Evolutionary conservation across 2,888 invertebrate species (phyloP).

Genomic region (Acrobasis repandana): DNA sequence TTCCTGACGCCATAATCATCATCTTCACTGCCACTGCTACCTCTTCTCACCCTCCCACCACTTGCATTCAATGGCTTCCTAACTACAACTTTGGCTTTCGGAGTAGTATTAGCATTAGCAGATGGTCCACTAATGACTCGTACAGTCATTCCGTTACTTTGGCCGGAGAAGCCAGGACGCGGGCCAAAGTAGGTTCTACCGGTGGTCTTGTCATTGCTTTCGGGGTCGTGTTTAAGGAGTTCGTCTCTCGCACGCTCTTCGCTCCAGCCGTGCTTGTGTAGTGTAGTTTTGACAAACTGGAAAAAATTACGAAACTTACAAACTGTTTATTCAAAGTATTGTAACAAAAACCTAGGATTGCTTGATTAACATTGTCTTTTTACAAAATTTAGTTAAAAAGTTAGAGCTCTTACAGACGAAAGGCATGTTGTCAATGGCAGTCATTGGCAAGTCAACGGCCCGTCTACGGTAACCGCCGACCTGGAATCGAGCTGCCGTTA

Average conservation of each 20-base stretch:
- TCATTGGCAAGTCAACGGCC: too few relatives aligned
- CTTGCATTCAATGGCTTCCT: slow-evolving; percentile 51
- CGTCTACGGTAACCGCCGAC: too few relatives aligned
- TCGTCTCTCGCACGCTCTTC: slow-evolving; percentile 82
- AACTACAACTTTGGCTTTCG: slow-evolving; percentile 33
- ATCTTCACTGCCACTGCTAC: slow-evolving; percentile 83
- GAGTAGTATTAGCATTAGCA: neutral
- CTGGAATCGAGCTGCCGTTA: too few relatives aligned
- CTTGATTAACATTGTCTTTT: too few relatives aligned
- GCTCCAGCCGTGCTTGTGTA: slow-evolving; percentile 81
- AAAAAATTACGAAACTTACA: slow-evolving; percentile 27
- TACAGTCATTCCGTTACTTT: slow-evolving; percentile 49
- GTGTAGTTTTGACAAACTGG: slow-evolving; percentile 80
- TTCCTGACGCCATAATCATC: slow-evolving; percentile 83
- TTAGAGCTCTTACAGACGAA: too few relatives aligned
- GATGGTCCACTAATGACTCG: slow-evolving; percentile 52
- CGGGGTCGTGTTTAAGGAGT: slow-evolving; percentile 73
- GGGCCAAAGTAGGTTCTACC: slow-evolving; percentile 43
- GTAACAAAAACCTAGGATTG: too few relatives aligned
- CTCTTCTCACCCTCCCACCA: slow-evolving; percentile 72
- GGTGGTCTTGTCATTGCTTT: slow-evolving; percentile 59
- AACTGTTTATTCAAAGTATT: too few relatives aligned
- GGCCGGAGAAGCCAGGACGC: slow-evolving; percentile 56
- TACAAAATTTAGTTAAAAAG: too few relatives aligned
- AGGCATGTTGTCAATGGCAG: too few relatives aligned